Percentiles rank a stretch among this genome's conserved stretches.
Evolutionary conservation across 2,797 vertebrate genomes (phyloP).

Genomic region (Acipenser transmontanus): DNA sequence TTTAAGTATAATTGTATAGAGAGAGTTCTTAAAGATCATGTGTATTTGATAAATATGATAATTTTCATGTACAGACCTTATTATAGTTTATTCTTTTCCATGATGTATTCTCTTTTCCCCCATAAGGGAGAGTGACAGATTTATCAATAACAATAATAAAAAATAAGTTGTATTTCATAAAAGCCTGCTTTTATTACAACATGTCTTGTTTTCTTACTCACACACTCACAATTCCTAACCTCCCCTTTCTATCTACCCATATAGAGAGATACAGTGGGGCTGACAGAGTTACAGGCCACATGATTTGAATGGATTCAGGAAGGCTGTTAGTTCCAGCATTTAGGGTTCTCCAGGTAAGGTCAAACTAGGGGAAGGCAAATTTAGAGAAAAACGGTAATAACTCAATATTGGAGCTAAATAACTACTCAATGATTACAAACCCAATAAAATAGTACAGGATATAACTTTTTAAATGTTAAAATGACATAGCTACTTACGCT

Average conservation of each 20-base stretch:
- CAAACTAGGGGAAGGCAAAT: background rate
- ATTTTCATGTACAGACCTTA: conserved; percentile 39
- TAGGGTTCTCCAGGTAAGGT: background rate
- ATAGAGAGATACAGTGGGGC: background rate
- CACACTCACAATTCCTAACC: background rate
- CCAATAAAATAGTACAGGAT: too few species aligned
- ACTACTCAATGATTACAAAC: too few species aligned
- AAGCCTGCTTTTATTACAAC: conserved; percentile 1
- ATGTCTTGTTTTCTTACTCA: background rate
- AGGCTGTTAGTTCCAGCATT: conserved; percentile 2
- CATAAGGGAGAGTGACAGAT: conserved; percentile 39
- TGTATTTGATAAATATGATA: conserved; percentile 36
- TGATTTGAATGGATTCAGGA: background rate
- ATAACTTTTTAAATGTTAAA: too few species aligned
- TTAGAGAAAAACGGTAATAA: too few species aligned
- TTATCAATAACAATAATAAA: conserved; percentile 53
- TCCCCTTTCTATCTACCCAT: background rate
- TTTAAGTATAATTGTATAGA: conserved; percentile 41
- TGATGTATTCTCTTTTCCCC: conserved; percentile 40
- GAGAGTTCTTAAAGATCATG: conserved; percentile 32
- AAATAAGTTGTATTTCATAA: conserved; percentile 43
- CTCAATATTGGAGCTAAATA: too few species aligned
- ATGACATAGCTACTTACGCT: too few species aligned
- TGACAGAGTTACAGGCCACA: background rate
- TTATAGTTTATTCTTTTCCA: conserved; percentile 39